Base-by-base conservation (phyloP, 2,797 vertebrate species). In the Ctenosaura bakeri region DNA sequence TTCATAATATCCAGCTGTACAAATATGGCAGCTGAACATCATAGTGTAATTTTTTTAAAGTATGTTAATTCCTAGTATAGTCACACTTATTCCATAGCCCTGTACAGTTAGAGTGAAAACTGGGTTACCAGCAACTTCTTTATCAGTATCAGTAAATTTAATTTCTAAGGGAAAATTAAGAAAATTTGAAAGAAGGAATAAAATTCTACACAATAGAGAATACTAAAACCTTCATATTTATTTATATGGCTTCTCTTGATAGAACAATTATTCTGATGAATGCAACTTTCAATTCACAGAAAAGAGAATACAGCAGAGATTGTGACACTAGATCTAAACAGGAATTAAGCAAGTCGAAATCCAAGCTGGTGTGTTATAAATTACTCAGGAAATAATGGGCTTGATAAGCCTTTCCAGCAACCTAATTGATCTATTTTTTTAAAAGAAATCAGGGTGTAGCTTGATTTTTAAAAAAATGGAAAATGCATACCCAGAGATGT, bases 231-330 rank as follows among this genome's bases (percentile, higher is more conserved):
- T 78, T 78, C n/a, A 86, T 90, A 73, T 86, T 29, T 73, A 38
- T 77, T 85, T 94, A 86, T 93, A 88, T 86, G 0, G 83, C 92
- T 88, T 88, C 83, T 82, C 35, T 18, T 2, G 74, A 22, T 24
- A 74, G 88, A 91, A 92, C 86, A 92, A 71, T 66, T 90, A n/a
- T 89, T 26, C 54, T 94, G 81, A 89, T 89, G 95, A 92, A 93
- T 85, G 54, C 2, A 90, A 86, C 88, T 77, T 18, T 6, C 86
- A 89, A 85, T 91, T 91, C 91, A 88, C 3, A 50, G 85, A 71
- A 12, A 1, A 89, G 76, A 90, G 64, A 92, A 90, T 74, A 20
- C 42, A 83, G 20, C n/a, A 77, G 22, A 69, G 9, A 56, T 83
- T 32, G 64, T 46, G 18, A 38, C 56, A 83, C 35, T n/a, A 26